phyloP scores from a whole-genome alignment of 2,797 vertebrate genomes.

The Sardinella longiceps region DNA sequence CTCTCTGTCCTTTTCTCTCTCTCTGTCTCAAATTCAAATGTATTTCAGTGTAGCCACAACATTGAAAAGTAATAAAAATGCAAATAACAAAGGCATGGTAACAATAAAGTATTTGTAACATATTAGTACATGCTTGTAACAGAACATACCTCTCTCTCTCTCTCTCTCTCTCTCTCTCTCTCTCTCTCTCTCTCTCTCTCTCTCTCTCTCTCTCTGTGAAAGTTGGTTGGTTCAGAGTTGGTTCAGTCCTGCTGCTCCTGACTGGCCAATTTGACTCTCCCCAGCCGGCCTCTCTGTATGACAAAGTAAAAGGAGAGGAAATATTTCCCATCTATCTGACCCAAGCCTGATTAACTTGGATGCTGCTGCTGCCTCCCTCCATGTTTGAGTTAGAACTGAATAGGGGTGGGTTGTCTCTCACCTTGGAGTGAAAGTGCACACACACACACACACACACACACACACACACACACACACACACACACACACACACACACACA shows the following conservation, averaged over 20 bases:
- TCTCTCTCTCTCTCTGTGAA: not conserved
- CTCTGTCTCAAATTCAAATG: too few relatives aligned
- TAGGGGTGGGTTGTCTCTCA: conserved; percentile 68
- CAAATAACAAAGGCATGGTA: too few relatives aligned
- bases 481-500: not conserved
- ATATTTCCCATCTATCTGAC: too few relatives aligned
- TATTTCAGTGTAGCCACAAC: too few relatives aligned
- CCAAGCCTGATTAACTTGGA: conserved; percentile 12
- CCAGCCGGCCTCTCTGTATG: not conserved
- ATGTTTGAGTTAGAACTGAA: conserved; percentile 55
- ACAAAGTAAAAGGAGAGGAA: not conserved
- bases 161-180: too few relatives aligned
- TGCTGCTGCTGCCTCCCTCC: conserved; percentile 31
- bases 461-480: conserved; percentile 1
- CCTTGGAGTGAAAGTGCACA: not conserved
- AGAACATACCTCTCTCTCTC: too few relatives aligned
- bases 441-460: not conserved
- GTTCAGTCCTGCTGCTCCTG: not conserved
- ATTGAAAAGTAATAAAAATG: too few relatives aligned
- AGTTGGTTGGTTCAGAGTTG: not conserved
- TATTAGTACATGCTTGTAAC: too few relatives aligned
- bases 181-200: too few relatives aligned
- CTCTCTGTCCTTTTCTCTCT: too few relatives aligned
- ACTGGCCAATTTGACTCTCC: not conserved
- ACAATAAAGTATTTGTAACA: too few relatives aligned